These are phyloP conservation scores for Casuarius casuarius DNA, from an alignment of 2,113 vertebrate genomes.

Conservation along the genomic window DNA sequence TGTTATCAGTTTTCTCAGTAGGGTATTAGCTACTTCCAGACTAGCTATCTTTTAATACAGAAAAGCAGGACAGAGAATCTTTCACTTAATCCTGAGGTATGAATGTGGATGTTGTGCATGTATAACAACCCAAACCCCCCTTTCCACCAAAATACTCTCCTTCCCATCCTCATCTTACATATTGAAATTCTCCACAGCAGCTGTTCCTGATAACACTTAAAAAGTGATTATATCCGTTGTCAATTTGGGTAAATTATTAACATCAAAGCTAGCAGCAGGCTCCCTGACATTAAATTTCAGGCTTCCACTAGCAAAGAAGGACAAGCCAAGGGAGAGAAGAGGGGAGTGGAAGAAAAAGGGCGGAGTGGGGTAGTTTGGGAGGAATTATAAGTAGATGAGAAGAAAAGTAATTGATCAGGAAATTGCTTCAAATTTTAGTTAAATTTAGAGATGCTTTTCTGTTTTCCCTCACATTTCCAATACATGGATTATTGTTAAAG, in stretches of 20 bases:
- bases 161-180: not conserved
- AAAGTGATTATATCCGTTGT: conserved; percentile 66
- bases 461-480: not conserved
- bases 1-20: conserved; percentile 1
- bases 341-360: not conserved
- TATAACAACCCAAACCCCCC: not conserved
- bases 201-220: conserved; percentile 58
- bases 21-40: not conserved
- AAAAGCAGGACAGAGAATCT: not conserved
- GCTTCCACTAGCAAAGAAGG: not conserved
- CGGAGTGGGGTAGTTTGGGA: not conserved
- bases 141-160: not conserved
- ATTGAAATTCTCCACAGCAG: conserved; percentile 46
- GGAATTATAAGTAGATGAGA: not conserved
- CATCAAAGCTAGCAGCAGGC: conserved; percentile 32
- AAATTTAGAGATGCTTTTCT: not conserved
- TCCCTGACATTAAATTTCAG: conserved; percentile 32
- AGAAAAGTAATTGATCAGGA: conserved; percentile 22
- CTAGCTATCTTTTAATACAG: not conserved
- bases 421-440: not conserved
- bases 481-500: not conserved
- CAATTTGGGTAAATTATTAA: conserved; percentile 70
- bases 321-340: not conserved
- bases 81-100: not conserved
- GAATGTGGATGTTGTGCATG: not conserved